Evolutionary conservation across 1,140 invertebrate species (phyloP), one percentile per base, ranked within the genome.

Genomic region (Drosophila nasuta): DNA sequence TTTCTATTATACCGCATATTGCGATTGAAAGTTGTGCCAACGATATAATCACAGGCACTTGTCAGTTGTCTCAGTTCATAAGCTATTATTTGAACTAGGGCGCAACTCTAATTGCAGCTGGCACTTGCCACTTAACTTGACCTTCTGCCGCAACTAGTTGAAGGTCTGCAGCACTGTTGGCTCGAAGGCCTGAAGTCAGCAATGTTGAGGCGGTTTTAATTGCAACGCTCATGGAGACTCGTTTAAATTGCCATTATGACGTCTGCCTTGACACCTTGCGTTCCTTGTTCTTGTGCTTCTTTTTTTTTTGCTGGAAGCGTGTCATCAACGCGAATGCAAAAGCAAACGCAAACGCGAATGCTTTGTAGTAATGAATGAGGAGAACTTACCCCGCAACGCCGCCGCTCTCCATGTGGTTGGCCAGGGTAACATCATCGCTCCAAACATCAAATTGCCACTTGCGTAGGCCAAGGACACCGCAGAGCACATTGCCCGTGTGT

Each of bases 391-490:
- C 98, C 7, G 98, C 97, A 52, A 98, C 95, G 57, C 98, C 98
- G 11, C 97, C 97, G 46, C 97, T 97, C 93, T 99, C 98, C 98
- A 99, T 98, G 88, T 98, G 96, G 94, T 99, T 99, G 54, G 98
- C 98, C 4, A 99, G 94, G 15, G 97, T 98, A 86, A 99, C 98
- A 93, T 99, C 98, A 94, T 98, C 97, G 79, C 97, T 98, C 98
- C 98, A 99, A 41, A 99, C 97, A 93, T 99, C 98, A 93, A 98
- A 99, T 94, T 99, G 98, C 98, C 98, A 99, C 93, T 99, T 99
- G 57, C 97, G 94, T 5, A 99, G 93, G 1, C 98, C 98, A 51
- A 99, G 94, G n/a, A 99, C 97, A 3, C 98, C 98, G 88, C 98
- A 99, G 5, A 99, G 93, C 17, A 99, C 98, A 88, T 97, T 97